These are phyloP conservation scores for Balanococcus diminutus DNA, from an alignment of 2,888 invertebrate species.

Conservation along the genomic window DNA sequence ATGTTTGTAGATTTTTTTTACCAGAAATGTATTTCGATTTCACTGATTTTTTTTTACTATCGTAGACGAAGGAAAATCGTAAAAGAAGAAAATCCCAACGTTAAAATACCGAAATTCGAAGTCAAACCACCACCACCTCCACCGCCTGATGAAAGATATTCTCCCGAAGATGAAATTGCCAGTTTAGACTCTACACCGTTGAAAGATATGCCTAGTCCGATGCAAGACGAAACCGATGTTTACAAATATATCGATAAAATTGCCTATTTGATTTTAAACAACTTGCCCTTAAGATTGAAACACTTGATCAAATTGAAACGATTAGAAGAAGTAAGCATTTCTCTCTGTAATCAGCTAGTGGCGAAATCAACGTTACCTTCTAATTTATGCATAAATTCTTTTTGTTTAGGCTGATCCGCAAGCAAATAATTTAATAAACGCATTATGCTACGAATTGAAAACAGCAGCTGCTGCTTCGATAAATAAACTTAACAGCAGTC, in stretches of 20 bases:
- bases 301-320: conserved; percentile 41
- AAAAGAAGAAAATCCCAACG: neutral
- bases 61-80: neutral
- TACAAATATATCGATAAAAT: conserved; percentile 50
- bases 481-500: neutral
- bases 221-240: conserved; percentile 49
- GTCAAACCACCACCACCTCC: neutral
- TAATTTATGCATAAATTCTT: neutral
- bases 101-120: neutral
- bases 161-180: conserved; percentile 12
- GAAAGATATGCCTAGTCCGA: conserved; percentile 46
- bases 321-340: conserved; percentile 37
- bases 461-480: conserved; percentile 41
- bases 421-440: conserved; percentile 48
- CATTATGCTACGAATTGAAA: conserved; percentile 47
- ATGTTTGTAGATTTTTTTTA: no score
- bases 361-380: neutral
- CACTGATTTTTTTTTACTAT: neutral
- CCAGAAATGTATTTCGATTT: neutral
- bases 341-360: no score
- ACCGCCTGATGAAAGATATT: conserved; percentile 21
- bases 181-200: conserved; percentile 44
- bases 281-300: conserved; percentile 44
- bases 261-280: conserved; percentile 50
- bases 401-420: conserved; percentile 39